Evolutionary conservation across 2,113 vertebrate genomes (phyloP).

Genomic region (Mustela nigripes): DNA sequence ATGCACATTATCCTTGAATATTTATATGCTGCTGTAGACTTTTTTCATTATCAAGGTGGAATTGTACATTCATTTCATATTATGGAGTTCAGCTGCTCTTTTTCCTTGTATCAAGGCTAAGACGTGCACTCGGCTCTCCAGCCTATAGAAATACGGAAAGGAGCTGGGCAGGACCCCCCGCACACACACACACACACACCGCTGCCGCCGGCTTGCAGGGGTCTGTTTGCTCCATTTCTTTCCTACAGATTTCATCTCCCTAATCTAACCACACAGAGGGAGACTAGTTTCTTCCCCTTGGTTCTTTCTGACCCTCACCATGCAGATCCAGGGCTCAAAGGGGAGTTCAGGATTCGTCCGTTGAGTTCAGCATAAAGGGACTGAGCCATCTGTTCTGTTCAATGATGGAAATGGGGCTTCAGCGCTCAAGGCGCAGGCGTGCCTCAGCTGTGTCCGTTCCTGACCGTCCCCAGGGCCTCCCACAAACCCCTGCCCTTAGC

Average conservation of each 20-base stretch:
- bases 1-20: not conserved
- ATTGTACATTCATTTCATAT: not conserved
- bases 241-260: not conserved
- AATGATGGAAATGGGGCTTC: not conserved
- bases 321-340: not conserved
- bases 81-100: not conserved
- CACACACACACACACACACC: too few relatives aligned
- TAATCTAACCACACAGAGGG: not conserved
- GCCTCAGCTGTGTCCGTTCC: too few relatives aligned
- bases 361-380: not conserved
- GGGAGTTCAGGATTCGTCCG: not conserved
- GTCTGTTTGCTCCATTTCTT: not conserved
- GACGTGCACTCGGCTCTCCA: not conserved
- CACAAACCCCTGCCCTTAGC: too few relatives aligned
- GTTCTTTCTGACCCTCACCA: constrained; percentile 11
- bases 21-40: not conserved
- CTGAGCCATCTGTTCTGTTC: not conserved
- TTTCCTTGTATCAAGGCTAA: not conserved
- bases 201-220: rapidly evolving
- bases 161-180: constrained; percentile 85
- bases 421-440: not conserved
- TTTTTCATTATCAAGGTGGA: not conserved
- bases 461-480: too few relatives aligned
- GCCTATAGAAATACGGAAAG: constrained; percentile 86
- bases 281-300: not conserved